Conservation (phyloP, 2,797 vertebrate species). For the Gymnodraco acuticeps region DNA sequence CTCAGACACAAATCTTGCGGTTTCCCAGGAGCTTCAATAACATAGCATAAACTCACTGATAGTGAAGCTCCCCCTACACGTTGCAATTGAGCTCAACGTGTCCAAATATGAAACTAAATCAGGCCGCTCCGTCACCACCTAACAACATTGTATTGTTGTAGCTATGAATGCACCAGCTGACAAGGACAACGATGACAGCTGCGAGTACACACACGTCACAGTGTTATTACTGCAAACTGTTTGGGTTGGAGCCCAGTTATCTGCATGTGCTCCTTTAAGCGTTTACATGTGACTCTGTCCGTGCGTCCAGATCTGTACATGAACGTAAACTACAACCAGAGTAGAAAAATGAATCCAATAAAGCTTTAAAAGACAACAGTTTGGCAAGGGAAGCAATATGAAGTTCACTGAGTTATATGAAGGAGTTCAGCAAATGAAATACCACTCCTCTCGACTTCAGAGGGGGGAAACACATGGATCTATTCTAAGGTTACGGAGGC, state of each 20-base stretch:
- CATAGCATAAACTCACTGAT: background rate
- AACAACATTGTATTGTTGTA: slow-evolving; percentile 24
- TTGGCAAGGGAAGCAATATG: slow-evolving; percentile 45
- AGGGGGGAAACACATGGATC: slow-evolving; percentile 61
- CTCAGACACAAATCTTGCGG: background rate
- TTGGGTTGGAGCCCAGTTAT: slow-evolving; percentile 32
- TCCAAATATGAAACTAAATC: slow-evolving; percentile 26
- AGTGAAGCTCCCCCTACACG: background rate
- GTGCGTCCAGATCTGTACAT: slow-evolving; percentile 9
- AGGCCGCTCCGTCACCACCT: slow-evolving; percentile 28
- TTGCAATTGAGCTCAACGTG: background rate
- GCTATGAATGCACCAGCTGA: slow-evolving; percentile 52
- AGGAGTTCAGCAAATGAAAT: slow-evolving; percentile 55
- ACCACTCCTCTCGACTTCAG: slow-evolving; percentile 45
- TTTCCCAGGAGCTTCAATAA: slow-evolving; percentile 3
- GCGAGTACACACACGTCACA: slow-evolving; percentile 38
- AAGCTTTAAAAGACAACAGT: slow-evolving; percentile 12
- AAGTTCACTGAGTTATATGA: slow-evolving; percentile 41
- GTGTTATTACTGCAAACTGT: slow-evolving; percentile 71
- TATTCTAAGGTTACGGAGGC: slow-evolving; percentile 62
- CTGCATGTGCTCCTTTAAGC: slow-evolving; percentile 30
- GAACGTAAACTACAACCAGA: slow-evolving; percentile 3
- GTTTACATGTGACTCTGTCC: slow-evolving; percentile 35
- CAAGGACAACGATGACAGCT: slow-evolving; percentile 59
- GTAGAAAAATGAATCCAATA: background rate